Evolutionary conservation across 2,797 vertebrate species (phyloP), one percentile per base, ranked within the genome.

Genomic region (Falco novaeseelandiae): DNA sequence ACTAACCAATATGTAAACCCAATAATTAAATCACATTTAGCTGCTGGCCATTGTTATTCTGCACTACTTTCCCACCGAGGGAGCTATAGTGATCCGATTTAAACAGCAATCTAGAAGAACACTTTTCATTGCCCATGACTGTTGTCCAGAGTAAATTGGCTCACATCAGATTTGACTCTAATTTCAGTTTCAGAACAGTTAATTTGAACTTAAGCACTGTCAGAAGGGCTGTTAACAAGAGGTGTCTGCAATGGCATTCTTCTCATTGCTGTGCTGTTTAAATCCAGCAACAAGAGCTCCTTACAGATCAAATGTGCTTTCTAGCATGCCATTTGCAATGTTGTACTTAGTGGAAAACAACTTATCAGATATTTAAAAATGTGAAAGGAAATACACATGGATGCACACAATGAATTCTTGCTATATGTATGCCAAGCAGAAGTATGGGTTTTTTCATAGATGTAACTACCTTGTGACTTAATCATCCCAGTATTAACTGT

Each of bases 11-110:
- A 85, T 84, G 73, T 62, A 93, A 95, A 96, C 38, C 87, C 92
- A 96, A 96, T 97, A 93, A 96, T 96, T 96, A 96, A 97, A 97
- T 97, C 95, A 95, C 94, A 96, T 97, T 97, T 93, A 97, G 94
- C 94, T 20, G 48, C 87, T 80, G 73, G 94, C 90, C 89, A 96
- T 83, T 97, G 87, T 95, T 96, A 90, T 93, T 93, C 87, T 80
- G 81, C 59, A 42, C 42, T 71, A 30, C 42, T 95, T 85, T 89
- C 81, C 79, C 62, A 93, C 84, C 0, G 17, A 95, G 93, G 90
- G 86, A 97, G 84, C 92, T 82, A 49, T 3, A 94, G 97, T 71
- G 83, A 94, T 94, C 84, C 4, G 72, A 97, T 95, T 95, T 95
- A 90, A 87, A 89, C 89, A 94, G 61, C 76, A 95, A 95, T 95